Evolutionary conservation across 2,113 vertebrate genomes (phyloP), one percentile per base, ranked within the genome.

Genomic region (Ia io): DNA sequence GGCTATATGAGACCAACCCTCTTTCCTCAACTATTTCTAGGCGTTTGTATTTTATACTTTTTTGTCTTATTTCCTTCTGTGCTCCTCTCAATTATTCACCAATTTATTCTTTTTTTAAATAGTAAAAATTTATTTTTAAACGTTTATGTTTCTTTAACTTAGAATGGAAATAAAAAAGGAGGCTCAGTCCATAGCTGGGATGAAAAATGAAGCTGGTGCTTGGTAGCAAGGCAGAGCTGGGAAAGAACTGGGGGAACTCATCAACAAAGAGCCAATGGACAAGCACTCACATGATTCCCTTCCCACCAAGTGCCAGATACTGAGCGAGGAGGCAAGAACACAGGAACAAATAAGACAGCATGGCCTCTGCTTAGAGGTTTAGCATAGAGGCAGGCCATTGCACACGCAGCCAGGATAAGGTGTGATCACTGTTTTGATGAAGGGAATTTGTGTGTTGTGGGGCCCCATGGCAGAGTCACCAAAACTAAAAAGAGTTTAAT

Each of bases 121-220:
- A 70, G 13, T 76, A 67, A 86, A 96, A 53, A 5, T 70, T 76
- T 78, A 56, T 92, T 93, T 93, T 84, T 40, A 51, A 91, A 96
- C 12, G 12, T 73, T 87, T 37, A 59, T 4, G 10, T 17, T 79
- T 70, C 40, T 80, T 87, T 88, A 88, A 69, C 17, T 47, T 73
- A 61, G 85, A 63, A 90, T 67, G 53, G 85, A 95, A 94, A 86
- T 69, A 17, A 63, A 93, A 61, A 87, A 92, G 20, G 61, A 92
- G 49, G 13, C 17, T 77, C 22, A 42, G 16, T 71, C 17, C 69
- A 71, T 35, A 80, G 63, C 25, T 49, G 14, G 1, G 23, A 40
- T 37, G 56, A 73, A 83, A 86, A 73, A 53, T 59, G 35, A 51
- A 80, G 32, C 42, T 49, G 90, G 80, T 63, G n/a, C 10, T 59